Evolutionary conservation across 2,888 invertebrate species (phyloP).

Genomic region (Drosophila neotestacea): DNA sequence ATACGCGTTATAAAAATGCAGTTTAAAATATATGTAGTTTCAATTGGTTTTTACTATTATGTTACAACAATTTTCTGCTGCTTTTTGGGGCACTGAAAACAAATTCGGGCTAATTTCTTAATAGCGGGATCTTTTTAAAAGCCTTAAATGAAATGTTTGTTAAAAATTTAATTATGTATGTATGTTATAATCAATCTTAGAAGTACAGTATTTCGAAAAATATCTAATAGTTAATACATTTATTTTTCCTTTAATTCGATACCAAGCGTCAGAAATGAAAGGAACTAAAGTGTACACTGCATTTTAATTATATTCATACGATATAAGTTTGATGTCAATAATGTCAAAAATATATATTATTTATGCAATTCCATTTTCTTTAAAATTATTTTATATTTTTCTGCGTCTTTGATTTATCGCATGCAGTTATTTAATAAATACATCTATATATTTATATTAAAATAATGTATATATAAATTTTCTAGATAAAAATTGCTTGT

Average conservation of each 20-base stretch:
- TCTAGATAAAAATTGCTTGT: constrained; percentile 68
- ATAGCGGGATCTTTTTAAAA: constrained; percentile 50
- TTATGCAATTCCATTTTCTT: constrained; percentile 35
- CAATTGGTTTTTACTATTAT: constrained; percentile 40
- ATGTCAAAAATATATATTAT: constrained; percentile 49
- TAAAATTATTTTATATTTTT: constrained; percentile 35
- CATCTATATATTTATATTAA: constrained; percentile 28
- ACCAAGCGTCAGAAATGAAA: constrained; percentile 45
- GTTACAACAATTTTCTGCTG: constrained; percentile 39
- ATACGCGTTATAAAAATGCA: constrained; percentile 69
- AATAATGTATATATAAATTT: constrained; percentile 49
- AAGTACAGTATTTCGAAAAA: constrained; percentile 21
- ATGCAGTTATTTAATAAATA: constrained; percentile 32
- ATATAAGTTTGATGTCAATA: constrained; percentile 23
- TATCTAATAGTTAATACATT: constrained; percentile 24
- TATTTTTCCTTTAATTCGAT: constrained; percentile 26
- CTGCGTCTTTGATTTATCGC: constrained; percentile 17
- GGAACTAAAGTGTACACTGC: constrained; percentile 49
- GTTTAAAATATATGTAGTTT: constrained; percentile 58
- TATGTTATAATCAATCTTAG: constrained; percentile 29
- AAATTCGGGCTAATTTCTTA: constrained; percentile 66
- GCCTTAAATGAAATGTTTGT: constrained; percentile 42
- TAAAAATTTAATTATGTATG: constrained; percentile 17
- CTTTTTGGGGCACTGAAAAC: constrained; percentile 59
- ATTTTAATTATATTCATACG: constrained; percentile 28